Evolutionary conservation across 2,113 vertebrate species (phyloP).

Genomic region (Neolamprologus falcicula): DNA sequence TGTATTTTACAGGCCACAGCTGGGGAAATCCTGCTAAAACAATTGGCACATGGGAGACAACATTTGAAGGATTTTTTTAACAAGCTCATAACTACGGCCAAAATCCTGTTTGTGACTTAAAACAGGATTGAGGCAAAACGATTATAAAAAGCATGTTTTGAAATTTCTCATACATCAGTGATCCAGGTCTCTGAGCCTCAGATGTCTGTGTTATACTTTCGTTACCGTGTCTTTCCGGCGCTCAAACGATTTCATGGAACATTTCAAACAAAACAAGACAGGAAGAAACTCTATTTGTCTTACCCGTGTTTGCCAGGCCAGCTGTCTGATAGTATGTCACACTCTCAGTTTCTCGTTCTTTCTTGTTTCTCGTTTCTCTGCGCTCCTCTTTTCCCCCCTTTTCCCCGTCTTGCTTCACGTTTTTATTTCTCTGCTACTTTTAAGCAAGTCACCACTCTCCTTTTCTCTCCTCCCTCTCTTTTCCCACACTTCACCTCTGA

Average conservation of each 20-base stretch:
- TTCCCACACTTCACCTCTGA: not conserved
- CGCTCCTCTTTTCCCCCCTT: not conserved
- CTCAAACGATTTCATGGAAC: not conserved
- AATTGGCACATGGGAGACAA: not conserved
- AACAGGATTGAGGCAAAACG: not conserved
- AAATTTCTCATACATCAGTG: not conserved
- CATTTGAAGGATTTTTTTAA: not conserved
- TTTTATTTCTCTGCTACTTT: conserved; percentile 7
- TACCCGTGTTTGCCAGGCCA: conserved; percentile 8
- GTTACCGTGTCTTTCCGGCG: not conserved
- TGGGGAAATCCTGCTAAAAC: not conserved
- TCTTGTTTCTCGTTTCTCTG: not conserved
- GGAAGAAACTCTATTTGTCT: not conserved
- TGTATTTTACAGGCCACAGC: not conserved
- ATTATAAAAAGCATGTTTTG: not conserved
- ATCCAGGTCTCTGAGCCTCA: not conserved
- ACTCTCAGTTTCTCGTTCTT: not conserved
- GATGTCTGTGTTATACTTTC: not conserved
- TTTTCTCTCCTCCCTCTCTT: not conserved
- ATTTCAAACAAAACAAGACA: not conserved
- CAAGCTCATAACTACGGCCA: not conserved
- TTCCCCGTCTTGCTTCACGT: not conserved
- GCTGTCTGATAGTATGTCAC: not conserved
- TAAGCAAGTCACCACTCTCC: not conserved
- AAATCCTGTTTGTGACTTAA: not conserved